These are phyloP conservation scores for Hydrozoanthus gracilis DNA, from an alignment of 92 coral and sea anemone species.

Conservation along the genomic window DNA sequence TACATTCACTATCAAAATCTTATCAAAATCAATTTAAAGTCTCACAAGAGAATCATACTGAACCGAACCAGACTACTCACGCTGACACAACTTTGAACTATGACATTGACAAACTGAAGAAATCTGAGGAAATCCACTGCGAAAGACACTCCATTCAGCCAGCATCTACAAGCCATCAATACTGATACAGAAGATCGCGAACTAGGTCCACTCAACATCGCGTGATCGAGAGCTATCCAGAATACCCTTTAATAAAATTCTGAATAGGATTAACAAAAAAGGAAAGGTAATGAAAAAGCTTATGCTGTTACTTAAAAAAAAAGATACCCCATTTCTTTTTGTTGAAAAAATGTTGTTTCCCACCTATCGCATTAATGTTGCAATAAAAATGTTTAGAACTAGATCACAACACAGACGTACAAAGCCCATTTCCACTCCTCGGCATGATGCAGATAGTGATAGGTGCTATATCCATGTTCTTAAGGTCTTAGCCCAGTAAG, in stretches of 20 bases:
- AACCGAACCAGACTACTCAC: background rate
- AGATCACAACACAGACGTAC: background rate
- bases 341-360: constrained; percentile 10
- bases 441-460: background rate
- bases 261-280: background rate
- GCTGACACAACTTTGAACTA: background rate
- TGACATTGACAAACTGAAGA: background rate
- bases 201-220: background rate
- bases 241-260: constrained; percentile 13
- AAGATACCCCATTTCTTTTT: background rate
- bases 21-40: background rate
- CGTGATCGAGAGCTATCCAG: constrained; percentile 17
- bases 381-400: background rate
- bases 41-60: background rate
- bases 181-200: background rate
- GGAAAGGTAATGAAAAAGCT: constrained; percentile 11
- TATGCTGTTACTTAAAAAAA: background rate
- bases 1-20: background rate
- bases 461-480: background rate
- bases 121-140: background rate
- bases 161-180: background rate
- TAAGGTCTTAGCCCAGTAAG: too few species aligned
- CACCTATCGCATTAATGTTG: constrained; percentile 20
- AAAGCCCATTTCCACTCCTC: background rate
- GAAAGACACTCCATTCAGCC: background rate